Base-by-base conservation (phyloP, 2,113 vertebrate genomes). In the Vireo altiloquus region DNA sequence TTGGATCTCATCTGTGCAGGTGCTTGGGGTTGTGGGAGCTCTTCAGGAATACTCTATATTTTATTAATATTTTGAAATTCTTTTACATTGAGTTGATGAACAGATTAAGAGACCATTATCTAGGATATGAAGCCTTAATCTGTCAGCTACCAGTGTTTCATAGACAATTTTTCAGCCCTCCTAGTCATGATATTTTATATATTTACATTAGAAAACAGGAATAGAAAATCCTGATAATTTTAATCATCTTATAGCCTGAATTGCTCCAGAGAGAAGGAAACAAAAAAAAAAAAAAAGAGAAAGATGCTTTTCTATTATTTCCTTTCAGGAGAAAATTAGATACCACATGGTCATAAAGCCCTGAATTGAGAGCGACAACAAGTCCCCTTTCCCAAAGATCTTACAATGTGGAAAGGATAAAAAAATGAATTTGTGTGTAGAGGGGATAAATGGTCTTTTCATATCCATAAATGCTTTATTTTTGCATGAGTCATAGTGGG, bases 391-490 rank as follows among this genome's bases (percentile, higher is more conserved):
- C 86, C 95, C 90, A 93, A 94, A 94, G 80, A 89, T 37, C 69
- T 71, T 83, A 83, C 49, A 92, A 40, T 87, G 76, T 57, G 64
- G 21, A 35, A 54, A 49, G 39, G 75, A 42, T 21, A 4, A 20
- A 50, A 77, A 92, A 70, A 75, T 10, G 39, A 8, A 7, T 71
- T 92, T 95, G 77, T 89, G 68, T 71, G 37, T 75, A 76, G 61
- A 82, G 69, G 20, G 79, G 18, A 95, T 90, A 95, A 96, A 93
- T 82, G 86, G 69, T 49, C 90, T 89, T 96, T 96, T 94, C 88
- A 96, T 84, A 90, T 37, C 69, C 90, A 93, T 79, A 89, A 95
- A 87, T 69, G 82, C 86, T 94, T 93, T 94, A 92, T 95, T 97
- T 97, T 96, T 8, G 7, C 66, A 89, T 94, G 92, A 96, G 60